Evolutionary conservation across 2,888 invertebrate genomes (phyloP).

Genomic region (Lampropteryx suffumata): DNA sequence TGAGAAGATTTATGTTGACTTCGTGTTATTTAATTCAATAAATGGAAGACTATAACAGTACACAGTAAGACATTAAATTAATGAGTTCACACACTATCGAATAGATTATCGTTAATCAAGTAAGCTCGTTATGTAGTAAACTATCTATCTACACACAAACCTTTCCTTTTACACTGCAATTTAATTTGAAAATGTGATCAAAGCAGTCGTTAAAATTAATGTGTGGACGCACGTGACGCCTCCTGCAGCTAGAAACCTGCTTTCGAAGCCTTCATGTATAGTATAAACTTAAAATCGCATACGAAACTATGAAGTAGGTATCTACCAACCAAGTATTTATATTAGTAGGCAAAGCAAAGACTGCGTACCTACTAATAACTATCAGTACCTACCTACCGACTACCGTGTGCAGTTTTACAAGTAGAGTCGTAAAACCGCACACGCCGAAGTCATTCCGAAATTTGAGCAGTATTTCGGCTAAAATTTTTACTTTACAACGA

Average conservation of each 20-base stretch:
- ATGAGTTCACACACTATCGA: not conserved
- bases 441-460: constrained; percentile 15
- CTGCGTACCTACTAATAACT: no score
- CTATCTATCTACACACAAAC: not conserved
- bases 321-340: not conserved
- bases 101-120: not conserved
- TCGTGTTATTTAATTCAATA: no score
- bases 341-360: no score
- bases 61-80: no score
- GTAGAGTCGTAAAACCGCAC: constrained; percentile 6
- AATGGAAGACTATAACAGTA: no score
- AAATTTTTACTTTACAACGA: constrained; percentile 13
- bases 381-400: no score
- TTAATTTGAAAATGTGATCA: constrained; percentile 41
- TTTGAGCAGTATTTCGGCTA: constrained; percentile 14
- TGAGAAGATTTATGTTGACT: no score
- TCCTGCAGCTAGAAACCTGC: constrained; percentile 27
- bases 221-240: constrained; percentile 28
- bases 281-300: not conserved
- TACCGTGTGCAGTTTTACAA: no score
- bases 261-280: no score
- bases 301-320: not conserved
- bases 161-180: constrained; percentile 18
- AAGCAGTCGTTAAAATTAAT: constrained; percentile 29
- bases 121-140: no score